Conservation (phyloP, 1,140 invertebrate genomes). For the Caenorhabditis tropicalis region DNA sequence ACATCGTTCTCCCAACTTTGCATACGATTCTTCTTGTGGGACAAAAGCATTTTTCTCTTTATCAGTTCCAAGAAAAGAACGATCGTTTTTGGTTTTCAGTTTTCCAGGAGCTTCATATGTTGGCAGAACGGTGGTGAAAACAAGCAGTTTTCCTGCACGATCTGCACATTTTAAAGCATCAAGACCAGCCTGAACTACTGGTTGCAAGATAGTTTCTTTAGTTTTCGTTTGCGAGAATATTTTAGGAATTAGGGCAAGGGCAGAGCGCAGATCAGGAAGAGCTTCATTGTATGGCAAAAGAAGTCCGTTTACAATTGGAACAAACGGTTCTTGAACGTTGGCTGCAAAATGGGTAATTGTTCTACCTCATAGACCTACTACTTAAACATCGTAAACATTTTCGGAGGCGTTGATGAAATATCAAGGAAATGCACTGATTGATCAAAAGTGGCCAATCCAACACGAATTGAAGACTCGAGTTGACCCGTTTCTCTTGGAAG, state of each 20-base stretch:
- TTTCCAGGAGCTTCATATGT: slow-evolving; percentile 92
- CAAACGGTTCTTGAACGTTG: slow-evolving; percentile 94
- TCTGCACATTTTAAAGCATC: slow-evolving; percentile 87
- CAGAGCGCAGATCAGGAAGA: slow-evolving; percentile 74
- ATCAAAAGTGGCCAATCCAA: slow-evolving; percentile 95
- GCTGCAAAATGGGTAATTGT: too few species aligned
- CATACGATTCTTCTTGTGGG: slow-evolving; percentile 88
- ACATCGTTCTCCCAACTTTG: slow-evolving; percentile 89
- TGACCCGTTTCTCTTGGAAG: slow-evolving; percentile 78
- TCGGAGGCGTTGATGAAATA: slow-evolving; percentile 81
- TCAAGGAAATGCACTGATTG: slow-evolving; percentile 97
- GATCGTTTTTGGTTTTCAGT: slow-evolving; percentile 91
- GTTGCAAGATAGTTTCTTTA: slow-evolving; percentile 87
- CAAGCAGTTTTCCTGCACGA: slow-evolving; percentile 88
- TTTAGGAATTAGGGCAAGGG: slow-evolving; percentile 85
- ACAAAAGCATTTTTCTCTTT: slow-evolving; percentile 82
- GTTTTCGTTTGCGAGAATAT: slow-evolving; percentile 91
- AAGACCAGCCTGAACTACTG: slow-evolving; percentile 94
- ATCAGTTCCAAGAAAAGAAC: slow-evolving; percentile 89
- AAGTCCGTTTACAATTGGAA: slow-evolving; percentile 95
- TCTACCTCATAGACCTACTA: neutral
- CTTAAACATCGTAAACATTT: slow-evolving; percentile 92
- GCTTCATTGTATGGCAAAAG: slow-evolving; percentile 76
- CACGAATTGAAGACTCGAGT: slow-evolving; percentile 81
- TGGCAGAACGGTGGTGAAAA: slow-evolving; percentile 94